phyloP scores from a whole-genome alignment of 2,888 invertebrate species.

The Drosophila nigritarsus region DNA sequence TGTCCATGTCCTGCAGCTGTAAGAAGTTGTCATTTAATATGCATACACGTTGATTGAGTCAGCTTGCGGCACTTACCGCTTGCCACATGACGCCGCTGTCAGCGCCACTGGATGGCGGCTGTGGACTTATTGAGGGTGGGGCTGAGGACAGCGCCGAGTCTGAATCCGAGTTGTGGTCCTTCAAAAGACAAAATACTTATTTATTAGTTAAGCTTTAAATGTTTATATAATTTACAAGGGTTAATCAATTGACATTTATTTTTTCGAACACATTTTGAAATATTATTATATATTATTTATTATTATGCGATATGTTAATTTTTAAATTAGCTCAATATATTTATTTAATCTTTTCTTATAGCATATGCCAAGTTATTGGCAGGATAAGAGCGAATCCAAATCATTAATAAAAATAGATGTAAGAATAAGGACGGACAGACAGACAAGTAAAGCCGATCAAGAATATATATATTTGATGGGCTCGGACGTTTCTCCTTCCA shows the following conservation, averaged over 20 bases:
- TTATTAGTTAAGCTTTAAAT: not conserved
- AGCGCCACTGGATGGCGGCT: conserved; percentile 86
- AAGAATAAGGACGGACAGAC: not conserved
- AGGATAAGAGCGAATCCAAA: no score
- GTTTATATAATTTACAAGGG: not conserved
- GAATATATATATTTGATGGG: not conserved
- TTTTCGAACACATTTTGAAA: not conserved
- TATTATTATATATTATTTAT: no score
- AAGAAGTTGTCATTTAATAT: conserved; percentile 38
- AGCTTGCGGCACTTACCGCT: conserved; percentile 75
- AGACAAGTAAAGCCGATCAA: not conserved
- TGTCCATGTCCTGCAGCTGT: conserved; percentile 82
- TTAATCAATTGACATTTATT: not conserved
- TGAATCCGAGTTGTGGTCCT: conserved; percentile 86
- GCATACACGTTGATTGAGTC: not conserved
- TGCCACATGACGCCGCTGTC: conserved; percentile 85
- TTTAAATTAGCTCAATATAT: not conserved
- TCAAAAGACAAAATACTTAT: not conserved
- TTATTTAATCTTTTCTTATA: no score
- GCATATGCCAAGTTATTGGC: no score
- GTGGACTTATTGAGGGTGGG: conserved; percentile 89
- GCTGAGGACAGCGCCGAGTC: conserved; percentile 90
- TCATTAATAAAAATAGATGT: not conserved
- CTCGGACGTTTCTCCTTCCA: not conserved
- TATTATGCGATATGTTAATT: not conserved